Evolutionary conservation across 2,113 vertebrate species (phyloP).

Genomic region (Nansenia antarctica): DNA sequence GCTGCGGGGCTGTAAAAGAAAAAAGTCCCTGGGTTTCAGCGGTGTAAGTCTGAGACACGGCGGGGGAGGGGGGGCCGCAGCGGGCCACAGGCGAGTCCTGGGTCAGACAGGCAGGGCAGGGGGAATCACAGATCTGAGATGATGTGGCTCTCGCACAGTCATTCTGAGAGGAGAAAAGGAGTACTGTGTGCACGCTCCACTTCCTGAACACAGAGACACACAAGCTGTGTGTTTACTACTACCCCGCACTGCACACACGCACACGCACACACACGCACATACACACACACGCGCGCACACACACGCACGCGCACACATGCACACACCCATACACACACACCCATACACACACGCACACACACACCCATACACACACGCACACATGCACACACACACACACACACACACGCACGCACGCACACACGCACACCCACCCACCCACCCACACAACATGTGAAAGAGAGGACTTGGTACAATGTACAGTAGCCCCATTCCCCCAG

Average conservation of each 20-base stretch:
- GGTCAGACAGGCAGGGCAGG: constrained; percentile 48
- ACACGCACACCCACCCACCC: too few species aligned
- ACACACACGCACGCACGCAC: too few species aligned
- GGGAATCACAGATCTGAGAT: constrained; percentile 67
- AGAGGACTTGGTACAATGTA: too few species aligned
- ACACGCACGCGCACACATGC: too few species aligned
- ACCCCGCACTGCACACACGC: constrained; percentile 9
- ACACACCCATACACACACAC: too few species aligned
- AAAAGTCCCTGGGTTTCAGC: constrained; percentile 77
- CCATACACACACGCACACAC: too few species aligned
- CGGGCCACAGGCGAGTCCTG: constrained; percentile 58
- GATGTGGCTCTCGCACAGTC: constrained; percentile 68
- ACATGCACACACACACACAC: too few species aligned
- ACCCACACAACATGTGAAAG: too few species aligned
- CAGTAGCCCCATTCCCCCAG: too few species aligned
- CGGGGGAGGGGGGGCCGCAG: constrained; percentile 69
- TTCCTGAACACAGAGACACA: constrained; percentile 68
- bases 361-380: too few species aligned
- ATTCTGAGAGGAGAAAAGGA: constrained; percentile 80
- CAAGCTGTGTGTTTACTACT: constrained; percentile 58
- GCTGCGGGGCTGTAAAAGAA: constrained; percentile 73
- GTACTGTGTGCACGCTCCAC: constrained; percentile 58
- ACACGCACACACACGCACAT: too few species aligned
- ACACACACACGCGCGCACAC: too few species aligned
- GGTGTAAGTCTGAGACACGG: constrained; percentile 72